Percentiles rank a stretch among this genome's conserved stretches.
These are phyloP conservation scores for Labroides dimidiatus DNA, from an alignment of 2,797 vertebrate genomes.

Conservation along the genomic window DNA sequence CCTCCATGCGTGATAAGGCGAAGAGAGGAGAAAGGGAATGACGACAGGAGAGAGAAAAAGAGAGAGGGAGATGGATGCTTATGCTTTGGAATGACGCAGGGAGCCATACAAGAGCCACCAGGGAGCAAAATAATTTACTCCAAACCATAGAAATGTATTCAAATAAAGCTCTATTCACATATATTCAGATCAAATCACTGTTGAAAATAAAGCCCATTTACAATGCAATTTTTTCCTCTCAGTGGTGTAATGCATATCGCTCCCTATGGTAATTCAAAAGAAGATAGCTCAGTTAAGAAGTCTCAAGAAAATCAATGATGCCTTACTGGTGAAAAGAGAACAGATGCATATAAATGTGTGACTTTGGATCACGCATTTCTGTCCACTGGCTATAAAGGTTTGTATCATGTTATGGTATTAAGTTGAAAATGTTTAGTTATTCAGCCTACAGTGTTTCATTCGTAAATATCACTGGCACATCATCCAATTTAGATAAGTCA, in stretches of 20 bases:
- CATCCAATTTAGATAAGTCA: slow-evolving; percentile 20
- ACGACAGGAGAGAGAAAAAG: slow-evolving; percentile 16
- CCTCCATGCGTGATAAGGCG: slow-evolving; percentile 43
- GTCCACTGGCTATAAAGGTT: slow-evolving; percentile 22
- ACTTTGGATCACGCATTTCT: slow-evolving; percentile 24
- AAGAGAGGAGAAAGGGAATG: slow-evolving; percentile 10
- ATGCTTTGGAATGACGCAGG: slow-evolving; percentile 68
- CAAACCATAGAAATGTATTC: slow-evolving; percentile 77
- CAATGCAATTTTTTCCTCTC: slow-evolving; percentile 71
- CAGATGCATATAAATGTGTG: slow-evolving; percentile 76
- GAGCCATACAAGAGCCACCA: slow-evolving; percentile 50
- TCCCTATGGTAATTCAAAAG: slow-evolving; percentile 80
- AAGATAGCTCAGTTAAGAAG: slow-evolving; percentile 80
- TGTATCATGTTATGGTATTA: background rate
- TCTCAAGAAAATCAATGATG: slow-evolving; percentile 78
- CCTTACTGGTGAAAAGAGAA: slow-evolving; percentile 68
- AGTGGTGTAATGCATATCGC: slow-evolving; percentile 70
- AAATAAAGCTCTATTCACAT: slow-evolving; percentile 77
- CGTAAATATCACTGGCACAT: slow-evolving; percentile 6
- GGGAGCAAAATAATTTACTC: slow-evolving; percentile 76
- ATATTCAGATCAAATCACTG: slow-evolving; percentile 79
- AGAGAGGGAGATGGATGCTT: slow-evolving; percentile 57
- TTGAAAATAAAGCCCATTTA: slow-evolving; percentile 79
- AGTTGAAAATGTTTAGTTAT: slow-evolving; percentile 21
- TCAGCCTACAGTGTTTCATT: slow-evolving; percentile 15